Base-by-base conservation (phyloP, 2,797 vertebrate species). In the Pangasius sanitwongsei region DNA sequence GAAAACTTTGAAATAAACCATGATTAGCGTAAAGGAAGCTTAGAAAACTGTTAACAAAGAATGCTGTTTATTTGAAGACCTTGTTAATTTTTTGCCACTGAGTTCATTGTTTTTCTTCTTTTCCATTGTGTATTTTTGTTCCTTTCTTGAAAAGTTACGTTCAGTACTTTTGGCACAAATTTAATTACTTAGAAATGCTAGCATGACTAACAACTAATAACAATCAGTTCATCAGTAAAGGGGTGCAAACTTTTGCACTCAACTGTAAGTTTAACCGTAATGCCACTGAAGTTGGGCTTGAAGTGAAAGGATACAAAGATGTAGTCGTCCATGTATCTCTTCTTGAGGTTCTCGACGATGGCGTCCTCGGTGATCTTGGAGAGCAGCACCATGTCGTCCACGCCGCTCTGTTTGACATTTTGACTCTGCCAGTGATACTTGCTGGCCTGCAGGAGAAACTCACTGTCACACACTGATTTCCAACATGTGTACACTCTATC, bases 371-470 rank as follows among this genome's bases (percentile, higher is more conserved):
- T 96, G 96, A 99, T 99, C 94, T 98, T 99, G 89, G 98, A 96
- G 89, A 99, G 96, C 82, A 99, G 96, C 87, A 99, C 98, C 98
- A 99, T 99, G 95, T 99, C 98, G 0, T 99, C 98, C 95, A 99
- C 98, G 0, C 98, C 98, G 0, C 98, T 99, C 93, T 99, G 98
- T 89, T 98, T 99, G 86, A 99, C 99, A 87, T 99, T 99, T 93
- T 99, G 98, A 95, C 98, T 99, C 95, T 99, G 99, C 98, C 98
- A 99, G 95, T 99, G 98, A 91, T 99, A 99, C 94, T 99, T 99
- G 94, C 97, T 97, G 37, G 97, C 98, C 96, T 97, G 91, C n/a
- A 87, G 44, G 11, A 89, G 12, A 75, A 13, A 57, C 31, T 50
- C 84, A 37, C 53, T 34, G 28, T 86, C 13, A 74, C 65, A 34